Conservation (phyloP, 1,140 invertebrate genomes). For the Chironomus striatipennis region DNA sequence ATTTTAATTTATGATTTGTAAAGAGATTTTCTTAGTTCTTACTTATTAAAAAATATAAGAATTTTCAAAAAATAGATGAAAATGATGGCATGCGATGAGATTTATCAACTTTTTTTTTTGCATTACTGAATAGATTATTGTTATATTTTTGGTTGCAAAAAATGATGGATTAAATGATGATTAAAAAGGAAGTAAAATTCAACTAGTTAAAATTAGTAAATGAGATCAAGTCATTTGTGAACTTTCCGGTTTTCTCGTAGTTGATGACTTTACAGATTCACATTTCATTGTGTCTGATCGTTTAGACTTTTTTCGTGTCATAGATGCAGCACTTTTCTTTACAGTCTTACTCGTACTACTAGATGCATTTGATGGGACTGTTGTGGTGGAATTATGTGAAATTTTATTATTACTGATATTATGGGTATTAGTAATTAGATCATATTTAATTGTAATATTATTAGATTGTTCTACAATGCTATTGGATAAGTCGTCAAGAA, state of each 20-base stretch:
- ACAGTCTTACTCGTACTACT: neutral
- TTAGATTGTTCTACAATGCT: slow-evolving; percentile 12
- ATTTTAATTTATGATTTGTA: too few relatives aligned
- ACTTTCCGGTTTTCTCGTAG: neutral
- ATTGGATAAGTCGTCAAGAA: neutral
- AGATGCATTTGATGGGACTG: neutral
- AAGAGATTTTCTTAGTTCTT: too few relatives aligned
- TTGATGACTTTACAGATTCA: neutral
- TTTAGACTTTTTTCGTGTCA: slow-evolving; percentile 8
- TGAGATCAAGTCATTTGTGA: neutral
- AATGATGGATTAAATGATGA: too few relatives aligned
- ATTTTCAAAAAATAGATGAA: neutral
- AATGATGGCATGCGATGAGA: slow-evolving; percentile 1
- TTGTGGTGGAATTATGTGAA: neutral
- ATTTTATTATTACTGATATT: neutral
- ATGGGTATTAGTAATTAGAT: neutral
- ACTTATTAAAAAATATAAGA: neutral
- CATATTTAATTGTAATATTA: neutral
- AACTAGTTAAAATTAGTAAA: too few relatives aligned
- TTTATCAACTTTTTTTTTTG: neutral
- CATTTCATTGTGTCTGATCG: neutral
- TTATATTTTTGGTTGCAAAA: too few relatives aligned
- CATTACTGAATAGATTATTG: neutral
- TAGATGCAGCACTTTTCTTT: neutral
- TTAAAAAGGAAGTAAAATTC: too few relatives aligned